Base-by-base conservation (phyloP, 2,888 invertebrate species). In the Diachrysia chrysitis region DNA sequence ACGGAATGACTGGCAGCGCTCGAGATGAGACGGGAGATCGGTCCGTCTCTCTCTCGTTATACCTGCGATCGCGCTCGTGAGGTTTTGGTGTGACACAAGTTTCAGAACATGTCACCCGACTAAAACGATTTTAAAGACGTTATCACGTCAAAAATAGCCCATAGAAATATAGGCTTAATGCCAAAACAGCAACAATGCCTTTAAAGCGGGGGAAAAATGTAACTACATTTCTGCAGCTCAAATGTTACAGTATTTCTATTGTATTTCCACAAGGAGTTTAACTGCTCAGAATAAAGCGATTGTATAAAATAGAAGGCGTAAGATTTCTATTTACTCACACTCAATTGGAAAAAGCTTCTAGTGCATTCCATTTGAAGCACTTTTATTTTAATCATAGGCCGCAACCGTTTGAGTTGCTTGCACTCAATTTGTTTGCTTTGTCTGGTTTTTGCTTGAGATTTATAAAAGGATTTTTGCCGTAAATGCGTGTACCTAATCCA, bases 321-420 rank as follows among this genome's bases (percentile, higher is more conserved):
- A 29, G 42, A 54, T 42, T 23, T 25, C 25, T 63, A 58, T 68
- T 68, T 61, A 61, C 54, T 35, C 4, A 17, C 48, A 53, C 73
- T 67, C 62, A 60, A 79, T 65, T 69, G 25, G 32, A 32, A 59
- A 80, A 70, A 61, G 69, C 71, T 80, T 79, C 80, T 51, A 71
- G 55, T 66, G 66, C 51, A 67, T 42, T 7, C 21, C 48, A 17
- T 32, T 29, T 17, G 35, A 7, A 32, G 12, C 25, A 48, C 9
- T 65, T 48, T 12, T 48, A 35, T 48, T 79, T 63, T 62, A 67
- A 68, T 66, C 68, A 48, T 66, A 48, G 9, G 9, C 16, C 7
- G 35, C n/a, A n/a, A n/a, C n/a, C 16, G 25, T 21, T 55, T 12
- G 7, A 62, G 48, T 2, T 16, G 48, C 25, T 21, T 42, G 16